These are phyloP conservation scores for Ailuropoda melanoleuca DNA, from an alignment of 2,113 vertebrate species.

Conservation along the genomic window DNA sequence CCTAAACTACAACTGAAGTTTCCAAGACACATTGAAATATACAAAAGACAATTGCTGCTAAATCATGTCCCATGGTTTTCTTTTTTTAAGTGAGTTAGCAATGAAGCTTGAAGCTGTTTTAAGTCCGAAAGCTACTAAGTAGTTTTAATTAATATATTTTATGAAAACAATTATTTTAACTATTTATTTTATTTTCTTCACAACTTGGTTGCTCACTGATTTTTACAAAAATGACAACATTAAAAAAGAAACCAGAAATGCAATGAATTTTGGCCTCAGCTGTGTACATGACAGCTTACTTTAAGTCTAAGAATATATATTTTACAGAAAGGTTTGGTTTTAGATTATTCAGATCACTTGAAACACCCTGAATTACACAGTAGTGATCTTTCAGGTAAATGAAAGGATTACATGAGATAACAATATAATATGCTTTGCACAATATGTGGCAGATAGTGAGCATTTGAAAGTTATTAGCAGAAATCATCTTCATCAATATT, in stretches of 20 bases:
- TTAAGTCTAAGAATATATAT: not conserved
- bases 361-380: not conserved
- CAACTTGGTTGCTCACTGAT: not conserved
- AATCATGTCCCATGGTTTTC: not conserved
- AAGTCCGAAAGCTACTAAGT: not conserved
- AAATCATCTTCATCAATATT: not conserved
- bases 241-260: not conserved
- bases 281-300: not conserved
- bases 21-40: not conserved
- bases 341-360: not conserved
- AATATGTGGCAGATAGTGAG: not conserved
- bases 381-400: not conserved
- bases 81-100: not conserved
- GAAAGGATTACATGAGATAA: not conserved
- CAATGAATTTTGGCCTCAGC: not conserved
- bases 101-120: not conserved
- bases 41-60: not conserved
- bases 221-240: not conserved
- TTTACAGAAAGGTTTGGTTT: not conserved
- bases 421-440: not conserved
- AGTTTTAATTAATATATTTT: not conserved
- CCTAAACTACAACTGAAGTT: not conserved
- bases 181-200: not conserved
- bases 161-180: not conserved
- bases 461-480: not conserved